Evolutionary conservation across 2,797 vertebrate species (phyloP).

Genomic region (Vespertilio murinus): DNA sequence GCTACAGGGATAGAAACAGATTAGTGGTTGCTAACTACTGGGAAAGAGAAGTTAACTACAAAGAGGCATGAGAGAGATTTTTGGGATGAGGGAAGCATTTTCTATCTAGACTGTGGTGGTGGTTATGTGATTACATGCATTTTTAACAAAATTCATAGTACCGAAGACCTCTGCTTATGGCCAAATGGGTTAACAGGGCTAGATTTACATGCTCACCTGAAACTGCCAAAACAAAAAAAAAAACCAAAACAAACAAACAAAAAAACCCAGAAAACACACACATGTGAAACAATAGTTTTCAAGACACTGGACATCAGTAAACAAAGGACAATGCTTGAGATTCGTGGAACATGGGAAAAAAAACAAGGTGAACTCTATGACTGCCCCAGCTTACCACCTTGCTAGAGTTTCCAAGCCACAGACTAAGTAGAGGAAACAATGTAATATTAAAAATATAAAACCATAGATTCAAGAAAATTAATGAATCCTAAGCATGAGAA

Average conservation of each 20-base stretch:
- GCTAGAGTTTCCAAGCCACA: neutral
- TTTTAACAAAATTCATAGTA: neutral
- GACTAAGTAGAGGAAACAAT: neutral
- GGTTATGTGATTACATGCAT: neutral
- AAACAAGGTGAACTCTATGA: neutral
- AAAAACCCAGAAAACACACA: neutral
- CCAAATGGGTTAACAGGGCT: neutral
- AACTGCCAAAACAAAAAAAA: neutral
- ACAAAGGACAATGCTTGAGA: neutral
- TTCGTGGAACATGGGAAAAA: neutral
- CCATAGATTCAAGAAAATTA: constrained; percentile 19
- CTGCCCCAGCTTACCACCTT: neutral
- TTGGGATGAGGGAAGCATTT: neutral
- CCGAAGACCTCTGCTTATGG: neutral
- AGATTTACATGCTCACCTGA: neutral
- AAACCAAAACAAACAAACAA: neutral
- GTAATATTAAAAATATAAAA: constrained; percentile 42
- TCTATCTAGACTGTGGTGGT: neutral
- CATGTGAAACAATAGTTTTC: neutral
- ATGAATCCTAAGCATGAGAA: neutral
- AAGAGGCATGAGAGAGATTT: neutral
- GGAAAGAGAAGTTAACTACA: neutral
- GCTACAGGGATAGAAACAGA: neutral
- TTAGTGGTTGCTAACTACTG: neutral
- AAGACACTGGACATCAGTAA: neutral